Conservation (phyloP, 1,140 invertebrate genomes). For the Pararge aegeria region DNA sequence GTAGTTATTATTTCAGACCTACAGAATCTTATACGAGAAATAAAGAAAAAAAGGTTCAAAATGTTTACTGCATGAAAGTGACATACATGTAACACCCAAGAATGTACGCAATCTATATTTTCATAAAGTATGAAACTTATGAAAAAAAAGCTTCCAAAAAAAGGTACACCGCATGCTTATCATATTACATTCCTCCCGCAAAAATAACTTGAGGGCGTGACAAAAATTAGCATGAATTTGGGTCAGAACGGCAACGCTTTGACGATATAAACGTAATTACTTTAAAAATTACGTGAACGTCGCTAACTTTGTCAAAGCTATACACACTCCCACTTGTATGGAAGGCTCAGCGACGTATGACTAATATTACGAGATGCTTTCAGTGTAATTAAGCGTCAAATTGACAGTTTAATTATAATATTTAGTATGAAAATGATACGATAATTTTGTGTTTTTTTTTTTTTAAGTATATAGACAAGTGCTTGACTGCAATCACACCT, state of each 20-base stretch:
- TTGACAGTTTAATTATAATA: background rate
- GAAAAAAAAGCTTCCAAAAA: background rate
- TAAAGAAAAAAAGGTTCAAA: too few relatives aligned
- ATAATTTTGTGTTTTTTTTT: too few relatives aligned
- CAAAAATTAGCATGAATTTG: conserved; percentile 16
- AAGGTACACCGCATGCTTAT: background rate
- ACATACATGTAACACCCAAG: background rate
- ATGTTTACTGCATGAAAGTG: background rate
- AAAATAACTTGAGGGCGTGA: conserved; percentile 20
- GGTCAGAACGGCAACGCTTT: conserved; percentile 4
- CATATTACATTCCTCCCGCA: conserved; percentile 17
- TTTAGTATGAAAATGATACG: too few relatives aligned
- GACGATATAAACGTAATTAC: conserved; percentile 18
- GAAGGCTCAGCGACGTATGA: background rate
- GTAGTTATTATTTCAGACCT: too few relatives aligned
- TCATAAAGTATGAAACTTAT: conserved; percentile 1
- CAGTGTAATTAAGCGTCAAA: background rate
- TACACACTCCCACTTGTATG: background rate
- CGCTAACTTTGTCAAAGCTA: conserved; percentile 13
- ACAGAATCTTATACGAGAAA: too few relatives aligned
- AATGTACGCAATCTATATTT: background rate
- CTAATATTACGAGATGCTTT: background rate
- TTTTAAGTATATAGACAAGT: too few relatives aligned
- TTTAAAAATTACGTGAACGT: conserved; percentile 19
- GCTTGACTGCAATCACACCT: too few relatives aligned